Base-by-base conservation (phyloP, 2,797 vertebrate genomes). In the Melanotaenia boesemani region DNA sequence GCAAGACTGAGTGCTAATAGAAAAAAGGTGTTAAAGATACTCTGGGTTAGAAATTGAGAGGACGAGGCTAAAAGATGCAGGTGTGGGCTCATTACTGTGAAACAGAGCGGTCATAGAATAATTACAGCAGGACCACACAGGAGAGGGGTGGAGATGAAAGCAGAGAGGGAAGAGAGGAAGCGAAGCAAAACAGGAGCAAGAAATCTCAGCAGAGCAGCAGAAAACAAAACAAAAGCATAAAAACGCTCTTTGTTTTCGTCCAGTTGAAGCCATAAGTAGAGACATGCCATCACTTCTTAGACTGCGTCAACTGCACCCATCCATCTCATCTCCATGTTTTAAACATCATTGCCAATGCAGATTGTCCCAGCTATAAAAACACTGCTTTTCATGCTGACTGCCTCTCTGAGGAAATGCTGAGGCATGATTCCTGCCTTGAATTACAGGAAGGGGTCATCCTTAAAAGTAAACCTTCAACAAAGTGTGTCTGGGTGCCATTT, bases 341-440 rank as follows among this genome's bases (percentile, higher is more conserved):
- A 74, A 82, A 57, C 63, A 74, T 82, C 83, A 73, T 76, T 88
- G 76, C 85, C 76, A 79, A 81, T 89, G 88, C 91, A 92, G 78
- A 91, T 92, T 91, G 88, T 77, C 90, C 79, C 89, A 87, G 82
- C 89, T 88, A 93, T 61, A n/a, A 72, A 85, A 89, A 93, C 92
- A 88, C 65, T 10, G 73, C 76, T 83, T 74, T 78, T 79, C 84
- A 72, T 57, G 75, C 79, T 79, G 75, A 32, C 68, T 37, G 70
- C 67, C 81, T 88, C 89, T 88, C 44, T 61, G n/a, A 74, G 76
- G 74, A 86, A 84, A 85, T 82, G 81, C 87, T 81, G 81, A 50
- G 84, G 87, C 79, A 79, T 28, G 76, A 84, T 64, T 78, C 74
- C 61, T 30, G 63, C 76, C 63, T 90, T 79, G 64, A 77, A 68